A percentile compares a stretch with the other conserved stretches of the same genome.
Conservation (phyloP, 2,888 invertebrate species). For the Aporophyla nigra region DNA sequence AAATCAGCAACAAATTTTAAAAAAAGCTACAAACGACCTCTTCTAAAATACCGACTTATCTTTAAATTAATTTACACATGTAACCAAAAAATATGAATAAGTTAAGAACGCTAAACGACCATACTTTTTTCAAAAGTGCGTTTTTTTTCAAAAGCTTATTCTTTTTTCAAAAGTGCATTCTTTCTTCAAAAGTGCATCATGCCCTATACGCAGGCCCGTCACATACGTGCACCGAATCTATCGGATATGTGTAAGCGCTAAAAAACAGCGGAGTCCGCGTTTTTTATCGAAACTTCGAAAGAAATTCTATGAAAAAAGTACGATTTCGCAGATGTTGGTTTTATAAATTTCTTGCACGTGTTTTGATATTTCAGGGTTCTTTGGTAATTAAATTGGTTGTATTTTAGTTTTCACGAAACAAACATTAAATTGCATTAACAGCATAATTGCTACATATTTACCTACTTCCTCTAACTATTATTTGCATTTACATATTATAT, state of each 20-base stretch:
- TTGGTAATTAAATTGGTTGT: background rate
- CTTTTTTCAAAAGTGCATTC: constrained; percentile 21
- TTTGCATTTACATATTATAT: no score
- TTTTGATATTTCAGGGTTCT: constrained; percentile 73
- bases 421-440: no score
- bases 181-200: constrained; percentile 47
- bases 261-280: constrained; percentile 81
- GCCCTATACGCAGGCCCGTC: constrained; percentile 61
- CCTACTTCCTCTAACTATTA: no score
- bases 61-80: background rate
- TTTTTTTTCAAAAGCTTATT: constrained; percentile 25
- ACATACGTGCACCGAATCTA: constrained; percentile 80
- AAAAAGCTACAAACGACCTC: no score
- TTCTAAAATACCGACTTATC: background rate
- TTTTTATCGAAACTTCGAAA: constrained; percentile 81
- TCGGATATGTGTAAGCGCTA: constrained; percentile 82
- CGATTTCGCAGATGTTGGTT: constrained; percentile 90
- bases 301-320: constrained; percentile 83
- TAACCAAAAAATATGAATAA: background rate
- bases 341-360: constrained; percentile 90
- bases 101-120: background rate
- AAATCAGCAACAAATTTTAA: no score
- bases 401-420: background rate
- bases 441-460: no score
- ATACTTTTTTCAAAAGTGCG: constrained; percentile 1